Percentiles rank a stretch among this genome's conserved stretches.
These are phyloP conservation scores for Dryadula phaetusa DNA, from an alignment of 2,888 invertebrate species.

Conservation along the genomic window DNA sequence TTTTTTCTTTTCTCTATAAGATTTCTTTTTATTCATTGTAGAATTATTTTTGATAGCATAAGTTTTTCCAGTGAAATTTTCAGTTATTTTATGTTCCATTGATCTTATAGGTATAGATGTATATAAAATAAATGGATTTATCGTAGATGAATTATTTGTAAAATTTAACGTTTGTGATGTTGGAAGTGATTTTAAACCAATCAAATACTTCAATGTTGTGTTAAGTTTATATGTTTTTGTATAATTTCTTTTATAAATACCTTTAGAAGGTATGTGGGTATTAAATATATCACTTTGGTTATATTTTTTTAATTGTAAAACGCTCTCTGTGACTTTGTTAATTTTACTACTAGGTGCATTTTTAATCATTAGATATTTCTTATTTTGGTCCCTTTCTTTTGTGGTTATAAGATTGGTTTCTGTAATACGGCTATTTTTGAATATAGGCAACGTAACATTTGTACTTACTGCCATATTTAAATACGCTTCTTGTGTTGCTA, in stretches of 20 bases:
- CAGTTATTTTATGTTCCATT: not conserved
- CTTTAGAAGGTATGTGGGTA: not conserved
- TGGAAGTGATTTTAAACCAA: not conserved
- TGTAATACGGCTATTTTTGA: not conserved
- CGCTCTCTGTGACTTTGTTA: not conserved
- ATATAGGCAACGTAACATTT: not conserved
- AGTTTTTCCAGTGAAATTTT: not conserved
- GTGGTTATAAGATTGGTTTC: not conserved
- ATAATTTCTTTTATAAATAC: not conserved
- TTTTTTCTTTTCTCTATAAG: too few relatives aligned
- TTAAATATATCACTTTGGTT: not conserved
- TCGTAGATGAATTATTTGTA: too few relatives aligned
- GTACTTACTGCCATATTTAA: not conserved
- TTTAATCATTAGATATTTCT: not conserved
- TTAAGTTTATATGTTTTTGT: not conserved
- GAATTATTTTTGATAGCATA: not conserved
- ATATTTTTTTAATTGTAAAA: not conserved
- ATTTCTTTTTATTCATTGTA: not conserved
- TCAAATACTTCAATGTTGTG: not conserved
- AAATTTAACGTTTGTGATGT: not conserved
- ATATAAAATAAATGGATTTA: not conserved
- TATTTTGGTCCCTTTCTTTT: not conserved
- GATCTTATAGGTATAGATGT: too few relatives aligned
- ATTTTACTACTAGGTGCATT: not conserved
- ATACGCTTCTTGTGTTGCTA: not conserved